A percentile compares a stretch with the other conserved stretches of the same genome.
phyloP scores from a whole-genome alignment of 2,888 invertebrate genomes.

The Leistus spinibarbis region DNA sequence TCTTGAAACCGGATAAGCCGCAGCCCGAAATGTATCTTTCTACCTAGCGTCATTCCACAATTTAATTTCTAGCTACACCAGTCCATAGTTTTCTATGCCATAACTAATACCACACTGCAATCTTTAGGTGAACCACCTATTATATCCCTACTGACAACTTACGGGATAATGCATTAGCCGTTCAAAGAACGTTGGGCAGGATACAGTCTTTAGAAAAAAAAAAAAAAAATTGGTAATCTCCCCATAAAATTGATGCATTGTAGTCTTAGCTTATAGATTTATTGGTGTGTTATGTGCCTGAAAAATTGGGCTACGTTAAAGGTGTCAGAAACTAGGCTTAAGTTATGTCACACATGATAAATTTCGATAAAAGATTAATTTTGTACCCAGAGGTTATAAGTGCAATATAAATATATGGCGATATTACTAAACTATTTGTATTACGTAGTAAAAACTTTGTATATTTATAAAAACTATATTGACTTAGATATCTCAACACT shows the following conservation, averaged over 20 bases:
- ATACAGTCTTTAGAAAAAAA: slow-evolving; percentile 1
- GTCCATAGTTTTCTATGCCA: too few relatives aligned
- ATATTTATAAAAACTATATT: background rate
- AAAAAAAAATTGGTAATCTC: background rate
- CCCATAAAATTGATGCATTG: slow-evolving; percentile 14
- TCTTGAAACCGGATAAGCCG: slow-evolving; percentile 14
- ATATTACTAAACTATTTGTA: too few relatives aligned
- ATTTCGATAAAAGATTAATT: too few relatives aligned
- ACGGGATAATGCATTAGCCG: slow-evolving; percentile 8
- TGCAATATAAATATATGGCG: too few relatives aligned
- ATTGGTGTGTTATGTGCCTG: background rate
- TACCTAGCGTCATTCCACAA: background rate
- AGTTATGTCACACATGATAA: background rate
- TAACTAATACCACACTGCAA: background rate
- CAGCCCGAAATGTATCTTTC: slow-evolving; percentile 7
- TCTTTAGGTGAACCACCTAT: background rate
- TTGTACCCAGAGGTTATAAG: too few relatives aligned
- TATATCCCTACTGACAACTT: background rate
- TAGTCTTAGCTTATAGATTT: slow-evolving; percentile 6
- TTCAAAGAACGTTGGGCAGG: slow-evolving; percentile 8
- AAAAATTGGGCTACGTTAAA: background rate
- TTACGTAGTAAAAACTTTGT: background rate
- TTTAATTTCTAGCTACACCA: background rate
- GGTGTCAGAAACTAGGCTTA: background rate
- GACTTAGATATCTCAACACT: background rate